Base-by-base conservation (phyloP, 1,140 invertebrate genomes). In the Ganaspis sp. region DNA sequence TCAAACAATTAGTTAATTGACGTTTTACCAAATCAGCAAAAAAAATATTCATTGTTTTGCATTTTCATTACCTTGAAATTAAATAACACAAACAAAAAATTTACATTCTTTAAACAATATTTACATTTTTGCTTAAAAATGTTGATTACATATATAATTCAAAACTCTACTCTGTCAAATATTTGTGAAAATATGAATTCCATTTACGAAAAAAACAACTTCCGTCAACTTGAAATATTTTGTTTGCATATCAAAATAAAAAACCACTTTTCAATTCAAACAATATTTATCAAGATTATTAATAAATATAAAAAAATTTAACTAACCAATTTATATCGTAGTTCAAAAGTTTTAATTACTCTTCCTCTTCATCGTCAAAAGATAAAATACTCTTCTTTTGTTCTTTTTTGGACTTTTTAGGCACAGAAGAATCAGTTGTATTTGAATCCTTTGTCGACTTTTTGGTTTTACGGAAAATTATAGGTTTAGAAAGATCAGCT, bases 401-500 rank as follows among this genome's bases (percentile, higher is more conserved):
- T 81, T 91, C 26, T 84, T 88, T 92, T 78, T 90, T 91, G 29
- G 70, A 12, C 37, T 9, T 79, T 84, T 79, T 91, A 90, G 74
- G 90, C 15, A 77, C 84, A 3, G 54, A 70, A 70, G 79, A 69
- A 26, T 83, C 78, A 23, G 74, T 9, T 74, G 54, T 74, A 12
- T 79, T 73, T 23, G 79, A 58, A 17, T 79, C 72, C 69, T 79
- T 73, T 17, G 42, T 26, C 64, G 79, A 71, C 1, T 42, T 23
- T 76, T 87, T 84, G 86, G 74, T 91, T 88, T 74, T 92, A 87
- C 75, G 91, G 80, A 94, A 94, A 69, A 93, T 86, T 23, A 94
- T 88, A 21, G 90, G 90, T 72, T 92, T 89, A n/a, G 87, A 87
- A 73, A 93, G 85, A 84, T 93, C 92, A 15, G 92, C 93, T 40